Percentiles rank a stretch among this genome's conserved stretches.
phyloP scores from a whole-genome alignment of 2,113 vertebrate species.

The Semicossyphus pulcher region DNA sequence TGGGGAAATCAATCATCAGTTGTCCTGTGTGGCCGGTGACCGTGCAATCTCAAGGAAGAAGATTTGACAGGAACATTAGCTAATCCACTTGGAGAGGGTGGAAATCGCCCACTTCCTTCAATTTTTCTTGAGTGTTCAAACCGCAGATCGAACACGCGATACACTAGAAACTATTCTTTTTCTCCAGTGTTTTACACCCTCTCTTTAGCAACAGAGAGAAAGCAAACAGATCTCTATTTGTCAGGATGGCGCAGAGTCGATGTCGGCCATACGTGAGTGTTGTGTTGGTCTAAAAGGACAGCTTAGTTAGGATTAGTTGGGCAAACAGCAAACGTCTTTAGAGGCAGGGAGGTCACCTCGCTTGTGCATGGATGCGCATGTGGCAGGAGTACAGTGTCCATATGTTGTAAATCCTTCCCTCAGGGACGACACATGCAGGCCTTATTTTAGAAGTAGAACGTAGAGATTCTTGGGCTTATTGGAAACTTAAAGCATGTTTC shows the following conservation, averaged over 20 bases:
- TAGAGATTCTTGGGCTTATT: not conserved
- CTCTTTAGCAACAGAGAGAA: constrained; percentile 21
- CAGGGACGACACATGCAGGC: constrained; percentile 26
- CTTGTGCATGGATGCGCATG: constrained; percentile 66
- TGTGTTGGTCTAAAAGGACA: constrained; percentile 72
- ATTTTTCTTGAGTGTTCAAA: not conserved
- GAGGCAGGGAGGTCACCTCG: constrained; percentile 64
- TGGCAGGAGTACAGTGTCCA: constrained; percentile 72
- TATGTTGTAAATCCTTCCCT: constrained; percentile 73
- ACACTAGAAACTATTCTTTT: too few relatives aligned
- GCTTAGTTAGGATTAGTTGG: constrained; percentile 77
- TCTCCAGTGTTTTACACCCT: too few relatives aligned
- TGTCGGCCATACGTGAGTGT: constrained; percentile 25
- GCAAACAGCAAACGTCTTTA: constrained; percentile 67
- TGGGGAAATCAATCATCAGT: constrained; percentile 55
- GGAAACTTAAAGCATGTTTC: not conserved
- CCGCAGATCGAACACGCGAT: not conserved
- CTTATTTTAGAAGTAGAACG: not conserved
- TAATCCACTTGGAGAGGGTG: constrained; percentile 51
- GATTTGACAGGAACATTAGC: constrained; percentile 49
- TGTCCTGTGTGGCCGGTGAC: constrained; percentile 52
- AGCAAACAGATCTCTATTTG: constrained; percentile 51
- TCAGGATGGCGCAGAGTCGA: constrained; percentile 11
- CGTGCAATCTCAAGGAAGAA: constrained; percentile 21
- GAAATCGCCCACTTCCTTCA: constrained; percentile 17